Base-by-base conservation (phyloP, 1,140 invertebrate genomes). In the Fopius arisanus region DNA sequence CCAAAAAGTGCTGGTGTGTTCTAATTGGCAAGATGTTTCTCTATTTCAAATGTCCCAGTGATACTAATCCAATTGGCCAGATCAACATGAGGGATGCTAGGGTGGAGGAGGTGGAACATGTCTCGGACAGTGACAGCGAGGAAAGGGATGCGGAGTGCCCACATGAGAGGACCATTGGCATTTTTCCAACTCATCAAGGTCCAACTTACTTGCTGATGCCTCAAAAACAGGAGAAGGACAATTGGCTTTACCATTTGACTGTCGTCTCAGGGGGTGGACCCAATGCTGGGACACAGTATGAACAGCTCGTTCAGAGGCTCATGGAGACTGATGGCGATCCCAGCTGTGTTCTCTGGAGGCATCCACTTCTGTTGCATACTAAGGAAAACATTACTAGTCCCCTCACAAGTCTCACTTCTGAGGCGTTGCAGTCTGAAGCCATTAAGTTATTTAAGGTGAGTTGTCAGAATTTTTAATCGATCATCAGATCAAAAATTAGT, bases 311-410 rank as follows among this genome's bases (percentile, higher is more conserved):
- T 10, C 95, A 97, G 81, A 96, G 96, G 88, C 89, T 98, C 10
- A 98, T 98, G 96, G 96, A 97, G 87, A 94, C 94, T 14, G 96
- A 97, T 80, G 96, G 96, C 4, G 96, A 97, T 90, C 92, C 95
- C n/a, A 96, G 94, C 86, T 97, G 95, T 86, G 95, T 96, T 19
- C 89, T 98, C 51, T 98, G 97, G 97, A 92, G 96, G 84, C 96
- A 98, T 91, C 96, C 96, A 10, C 90, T 95, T 37, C 82, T 98
- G 75, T 87, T 98, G n/a, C 95, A 98, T 82, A 94, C 93, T 16
- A 97, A 97, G 87, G 96, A 97, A 78, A 93, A 93, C 59, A 94
- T 97, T 59, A 91, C 92, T 0, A 93, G 93, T 28, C 95, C 96
- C 5, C 87, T 97, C 3, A 96, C 95, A 0, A 96, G 96, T 23